These are phyloP conservation scores for Philypnodon macrostomus DNA, from an alignment of 2,797 vertebrate species.

Conservation along the genomic window DNA sequence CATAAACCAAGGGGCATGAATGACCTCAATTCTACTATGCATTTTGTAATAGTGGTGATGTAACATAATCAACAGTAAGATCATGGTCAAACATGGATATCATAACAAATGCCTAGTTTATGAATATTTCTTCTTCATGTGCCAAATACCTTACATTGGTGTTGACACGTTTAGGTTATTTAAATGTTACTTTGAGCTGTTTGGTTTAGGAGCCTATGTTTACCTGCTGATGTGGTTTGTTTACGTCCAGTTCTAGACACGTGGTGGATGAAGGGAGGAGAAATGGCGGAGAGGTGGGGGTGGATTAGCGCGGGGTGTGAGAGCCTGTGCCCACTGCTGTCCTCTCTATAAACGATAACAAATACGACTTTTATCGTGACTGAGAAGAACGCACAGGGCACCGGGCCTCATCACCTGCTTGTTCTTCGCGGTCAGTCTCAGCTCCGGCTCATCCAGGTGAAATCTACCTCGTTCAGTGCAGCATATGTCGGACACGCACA, in stretches of 20 bases:
- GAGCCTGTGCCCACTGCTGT: conserved; percentile 44
- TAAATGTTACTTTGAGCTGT: too few relatives aligned
- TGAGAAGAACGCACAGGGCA: conserved; percentile 21
- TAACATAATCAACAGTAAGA: too few relatives aligned
- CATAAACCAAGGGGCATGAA: too few relatives aligned
- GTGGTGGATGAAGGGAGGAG: conserved; percentile 36
- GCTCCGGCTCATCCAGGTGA: conserved; percentile 11
- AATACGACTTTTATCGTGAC: conserved; percentile 29
- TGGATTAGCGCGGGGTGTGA: conserved; percentile 52
- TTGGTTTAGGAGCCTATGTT: conserved; percentile 3
- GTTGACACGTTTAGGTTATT: too few relatives aligned
- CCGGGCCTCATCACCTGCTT: conserved; percentile 33
- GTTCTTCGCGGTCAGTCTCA: conserved; percentile 43
- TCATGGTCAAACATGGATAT: too few relatives aligned
- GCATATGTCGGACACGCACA: conserved; percentile 70
- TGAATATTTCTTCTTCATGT: too few relatives aligned
- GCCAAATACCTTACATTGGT: too few relatives aligned
- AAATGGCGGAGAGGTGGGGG: conserved; percentile 10
- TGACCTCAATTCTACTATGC: too few relatives aligned
- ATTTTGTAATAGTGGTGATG: too few relatives aligned
- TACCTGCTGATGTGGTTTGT: conserved; percentile 46
- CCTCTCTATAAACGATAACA: conserved; percentile 45
- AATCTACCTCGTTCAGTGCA: conserved; percentile 2
- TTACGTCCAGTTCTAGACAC: conserved; percentile 60
- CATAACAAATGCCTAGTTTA: too few relatives aligned